Evolutionary conservation across 2,888 invertebrate genomes (phyloP), one percentile per base, ranked within the genome.

Genomic region (Pammene fasciana): DNA sequence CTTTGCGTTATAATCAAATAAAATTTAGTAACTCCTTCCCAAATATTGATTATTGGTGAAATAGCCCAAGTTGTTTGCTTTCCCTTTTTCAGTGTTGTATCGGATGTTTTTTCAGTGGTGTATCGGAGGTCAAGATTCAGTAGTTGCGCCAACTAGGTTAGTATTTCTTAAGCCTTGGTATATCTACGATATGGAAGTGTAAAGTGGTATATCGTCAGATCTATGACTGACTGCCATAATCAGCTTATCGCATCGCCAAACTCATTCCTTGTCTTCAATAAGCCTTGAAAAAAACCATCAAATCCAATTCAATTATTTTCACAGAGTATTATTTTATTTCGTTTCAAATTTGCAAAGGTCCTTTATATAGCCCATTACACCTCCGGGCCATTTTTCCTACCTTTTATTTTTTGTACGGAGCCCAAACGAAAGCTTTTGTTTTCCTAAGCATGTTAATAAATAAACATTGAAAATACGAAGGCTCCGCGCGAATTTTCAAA

Each of bases 381-480:
- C 59, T 43, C 46, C 16, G 8, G 70, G 70, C 60, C 41, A 54
- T 59, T 65, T 68, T 70, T 70, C 45, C 34, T 54, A 59, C 60
- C 59, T 60, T 70, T 57, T 57, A 36, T 57, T 64, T 68, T 70
- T 70, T 54, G 46, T 52, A 14, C 52, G 46, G n/a, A 65, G n/a
- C 65, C 65, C 61, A 61, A 50, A 71, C 71, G 65, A 65, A 61
- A 61, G 70, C 74, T 64, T 71, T 74, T 76, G 75, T 75, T 76
- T 74, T 72, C 64, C 64, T 70, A 70, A 68, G 68, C 72, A 70
- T 70, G 72, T 74, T 74, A 72, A 72, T 70, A 70, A 71, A 68
- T 72, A 72, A 71, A 74, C 71, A 71, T 72, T 68, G 70, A 68
- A 68, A 72, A 70, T 67, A 65, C 64, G 71, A 71, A 71, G 67